A percentile compares a stretch with the other conserved stretches of the same genome.
Conservation (phyloP, 2,888 invertebrate species). For the Drosophila imparisetae region DNA sequence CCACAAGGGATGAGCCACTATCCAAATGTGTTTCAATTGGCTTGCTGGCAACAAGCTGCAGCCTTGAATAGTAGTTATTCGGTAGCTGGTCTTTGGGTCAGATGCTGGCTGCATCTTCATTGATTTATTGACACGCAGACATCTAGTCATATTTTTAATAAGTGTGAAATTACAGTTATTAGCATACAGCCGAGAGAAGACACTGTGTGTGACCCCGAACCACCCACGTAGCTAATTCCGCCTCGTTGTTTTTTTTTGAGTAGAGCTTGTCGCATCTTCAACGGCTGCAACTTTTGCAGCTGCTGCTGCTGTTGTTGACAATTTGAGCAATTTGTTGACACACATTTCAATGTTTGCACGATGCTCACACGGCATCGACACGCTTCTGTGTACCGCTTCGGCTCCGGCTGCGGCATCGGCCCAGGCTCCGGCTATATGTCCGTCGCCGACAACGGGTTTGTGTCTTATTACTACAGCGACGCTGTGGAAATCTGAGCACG, state of each 20-base stretch:
- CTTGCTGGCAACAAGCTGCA: constrained; percentile 30
- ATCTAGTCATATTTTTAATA: background rate
- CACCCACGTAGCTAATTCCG: constrained; percentile 13
- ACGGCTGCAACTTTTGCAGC: constrained; percentile 17
- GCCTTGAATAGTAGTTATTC: constrained; percentile 21
- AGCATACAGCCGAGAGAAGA: background rate
- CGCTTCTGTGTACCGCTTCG: constrained; percentile 33
- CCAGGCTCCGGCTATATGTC: background rate
- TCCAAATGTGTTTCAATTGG: constrained; percentile 38
- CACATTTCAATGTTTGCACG: constrained; percentile 61
- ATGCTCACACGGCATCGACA: constrained; percentile 55
- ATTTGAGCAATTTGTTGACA: constrained; percentile 74
- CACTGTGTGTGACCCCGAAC: constrained; percentile 16
- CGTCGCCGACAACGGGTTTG: background rate
- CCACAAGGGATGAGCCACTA: constrained; percentile 12
- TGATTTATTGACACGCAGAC: background rate
- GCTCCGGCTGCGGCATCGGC: background rate
- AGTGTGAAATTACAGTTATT: constrained; percentile 31
- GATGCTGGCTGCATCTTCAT: constrained; percentile 21
- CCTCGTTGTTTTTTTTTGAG: constrained; percentile 22
- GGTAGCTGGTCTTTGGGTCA: constrained; percentile 18
- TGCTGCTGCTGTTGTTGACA: constrained; percentile 10
- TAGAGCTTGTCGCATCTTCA: constrained; percentile 24
- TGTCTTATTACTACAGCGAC: constrained; percentile 14
- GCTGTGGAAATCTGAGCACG: constrained; percentile 43